Conservation (phyloP, 2,113 vertebrate genomes). For the Galbula dea region DNA sequence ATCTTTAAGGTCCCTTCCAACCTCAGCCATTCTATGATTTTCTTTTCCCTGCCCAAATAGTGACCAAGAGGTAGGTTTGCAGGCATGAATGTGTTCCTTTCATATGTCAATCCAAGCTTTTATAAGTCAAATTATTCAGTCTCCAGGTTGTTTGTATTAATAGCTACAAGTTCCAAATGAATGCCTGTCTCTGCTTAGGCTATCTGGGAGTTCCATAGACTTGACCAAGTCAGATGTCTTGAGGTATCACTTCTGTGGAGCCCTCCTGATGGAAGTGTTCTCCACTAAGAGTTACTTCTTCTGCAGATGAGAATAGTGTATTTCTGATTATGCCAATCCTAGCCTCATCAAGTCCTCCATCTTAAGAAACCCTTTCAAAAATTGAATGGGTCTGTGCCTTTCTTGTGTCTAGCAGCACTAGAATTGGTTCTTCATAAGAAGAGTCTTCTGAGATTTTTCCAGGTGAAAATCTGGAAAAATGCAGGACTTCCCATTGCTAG, state of each 20-base stretch:
- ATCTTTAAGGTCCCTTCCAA: no score
- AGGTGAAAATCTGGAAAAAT: neutral
- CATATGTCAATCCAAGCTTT: neutral
- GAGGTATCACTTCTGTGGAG: neutral
- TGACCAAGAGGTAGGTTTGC: neutral
- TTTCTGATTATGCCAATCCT: neutral
- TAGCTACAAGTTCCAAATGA: neutral
- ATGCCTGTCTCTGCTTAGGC: neutral
- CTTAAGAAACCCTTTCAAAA: neutral
- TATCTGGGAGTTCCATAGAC: neutral
- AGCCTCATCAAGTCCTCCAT: neutral
- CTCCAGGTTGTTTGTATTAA: neutral
- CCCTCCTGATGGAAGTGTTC: neutral
- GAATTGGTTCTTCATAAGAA: neutral
- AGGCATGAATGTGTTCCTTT: neutral
- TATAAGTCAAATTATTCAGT: neutral
- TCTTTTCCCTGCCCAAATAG: neutral
- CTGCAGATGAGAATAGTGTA: neutral
- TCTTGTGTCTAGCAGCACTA: neutral
- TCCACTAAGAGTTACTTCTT: neutral
- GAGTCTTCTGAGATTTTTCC: neutral
- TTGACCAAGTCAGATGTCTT: neutral
- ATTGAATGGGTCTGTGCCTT: neutral
- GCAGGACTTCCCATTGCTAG: neutral
- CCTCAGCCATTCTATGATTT: no score